Evolutionary conservation across 2,113 vertebrate genomes (phyloP).

Genomic region (Hymenochirus boettgeri): DNA sequence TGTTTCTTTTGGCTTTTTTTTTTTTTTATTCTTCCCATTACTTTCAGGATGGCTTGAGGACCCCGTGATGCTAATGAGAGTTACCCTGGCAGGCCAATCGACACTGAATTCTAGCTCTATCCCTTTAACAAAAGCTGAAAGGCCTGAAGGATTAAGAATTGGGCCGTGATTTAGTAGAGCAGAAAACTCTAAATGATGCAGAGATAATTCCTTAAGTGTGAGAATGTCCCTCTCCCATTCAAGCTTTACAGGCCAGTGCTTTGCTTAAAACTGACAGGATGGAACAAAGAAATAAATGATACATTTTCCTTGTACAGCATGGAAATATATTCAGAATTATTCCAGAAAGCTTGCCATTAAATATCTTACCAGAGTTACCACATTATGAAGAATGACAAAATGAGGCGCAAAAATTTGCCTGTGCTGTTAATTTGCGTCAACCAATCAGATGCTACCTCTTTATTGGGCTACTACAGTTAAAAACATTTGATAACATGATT

Average conservation of each 20-base stretch:
- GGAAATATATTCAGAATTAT: conserved; percentile 23
- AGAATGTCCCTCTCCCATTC: conserved; percentile 54
- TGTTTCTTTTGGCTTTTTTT: no score
- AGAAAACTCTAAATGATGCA: conserved; percentile 64
- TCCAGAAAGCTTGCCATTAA: neutral
- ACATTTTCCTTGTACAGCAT: conserved; percentile 32
- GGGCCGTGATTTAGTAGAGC: conserved; percentile 57
- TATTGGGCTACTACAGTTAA: no score
- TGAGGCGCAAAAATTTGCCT: no score
- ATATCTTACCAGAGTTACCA: neutral
- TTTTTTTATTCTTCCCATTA: no score
- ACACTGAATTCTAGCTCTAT: no score
- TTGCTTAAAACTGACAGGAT: conserved; percentile 39
- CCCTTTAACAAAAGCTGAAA: conserved; percentile 51
- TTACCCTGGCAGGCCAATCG: no score
- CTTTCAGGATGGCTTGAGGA: no score
- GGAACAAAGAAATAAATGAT: conserved; percentile 42
- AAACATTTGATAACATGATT: no score
- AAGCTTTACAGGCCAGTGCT: conserved; percentile 43
- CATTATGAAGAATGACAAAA: no score
- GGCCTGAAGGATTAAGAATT: conserved; percentile 47
- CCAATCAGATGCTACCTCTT: no score
- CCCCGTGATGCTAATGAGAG: no score
- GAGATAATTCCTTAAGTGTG: conserved; percentile 63
- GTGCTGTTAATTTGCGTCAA: no score